Conservation (phyloP, 2,797 vertebrate genomes). For the Pantherophis vulpinus region DNA sequence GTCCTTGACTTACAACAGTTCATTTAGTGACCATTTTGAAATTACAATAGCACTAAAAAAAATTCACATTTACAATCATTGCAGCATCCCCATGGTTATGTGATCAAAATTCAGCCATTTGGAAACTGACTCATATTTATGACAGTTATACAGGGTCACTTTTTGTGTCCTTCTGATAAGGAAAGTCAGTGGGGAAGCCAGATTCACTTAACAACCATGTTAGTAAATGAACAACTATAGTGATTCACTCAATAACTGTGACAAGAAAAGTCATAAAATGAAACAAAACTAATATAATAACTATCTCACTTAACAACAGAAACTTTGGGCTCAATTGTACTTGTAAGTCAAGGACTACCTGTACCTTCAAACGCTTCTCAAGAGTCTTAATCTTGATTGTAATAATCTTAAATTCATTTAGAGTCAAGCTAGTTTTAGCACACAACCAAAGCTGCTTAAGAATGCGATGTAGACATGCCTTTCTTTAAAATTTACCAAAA, state of each 20-base stretch:
- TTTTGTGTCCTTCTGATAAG: not conserved
- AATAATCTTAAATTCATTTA: not conserved
- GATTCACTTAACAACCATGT: not conserved
- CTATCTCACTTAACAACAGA: not conserved
- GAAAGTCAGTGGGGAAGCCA: not conserved
- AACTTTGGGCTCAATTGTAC: not conserved
- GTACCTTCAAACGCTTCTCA: not conserved
- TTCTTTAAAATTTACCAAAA: not conserved
- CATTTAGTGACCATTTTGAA: not conserved
- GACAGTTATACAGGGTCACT: not conserved
- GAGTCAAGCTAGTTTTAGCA: not conserved
- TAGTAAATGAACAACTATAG: not conserved
- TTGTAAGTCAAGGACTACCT: not conserved
- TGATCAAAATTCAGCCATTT: not conserved
- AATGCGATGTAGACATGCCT: not conserved
- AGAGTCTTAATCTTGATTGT: not conserved
- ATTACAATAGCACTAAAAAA: not conserved
- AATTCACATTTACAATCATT: not conserved
- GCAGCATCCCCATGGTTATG: not conserved
- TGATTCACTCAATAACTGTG: not conserved
- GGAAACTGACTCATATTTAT: not conserved
- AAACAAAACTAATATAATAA: not conserved
- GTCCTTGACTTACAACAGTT: not conserved
- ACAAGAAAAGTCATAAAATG: not conserved
- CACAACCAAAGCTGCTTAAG: not conserved